A percentile compares a stretch with the other conserved stretches of the same genome.
These are phyloP conservation scores for Lymantria dispar DNA, from an alignment of 2,888 invertebrate genomes.

Conservation along the genomic window DNA sequence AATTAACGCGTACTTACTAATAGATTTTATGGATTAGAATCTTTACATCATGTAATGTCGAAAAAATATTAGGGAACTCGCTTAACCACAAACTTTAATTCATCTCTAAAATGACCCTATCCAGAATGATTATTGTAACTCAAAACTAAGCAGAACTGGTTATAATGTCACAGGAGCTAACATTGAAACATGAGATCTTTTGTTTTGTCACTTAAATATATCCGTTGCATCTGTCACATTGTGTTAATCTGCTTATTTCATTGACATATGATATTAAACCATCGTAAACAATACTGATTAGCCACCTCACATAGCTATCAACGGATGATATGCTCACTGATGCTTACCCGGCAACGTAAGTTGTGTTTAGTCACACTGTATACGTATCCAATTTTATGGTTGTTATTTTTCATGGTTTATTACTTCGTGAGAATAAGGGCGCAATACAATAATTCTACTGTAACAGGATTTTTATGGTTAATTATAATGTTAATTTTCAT, in stretches of 20 bases:
- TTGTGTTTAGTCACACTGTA: constrained; percentile 22
- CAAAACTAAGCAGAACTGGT: not conserved
- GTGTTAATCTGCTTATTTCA: constrained; percentile 22
- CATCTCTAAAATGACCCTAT: no score
- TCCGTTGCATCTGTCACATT: constrained; percentile 14
- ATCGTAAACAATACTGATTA: constrained; percentile 39
- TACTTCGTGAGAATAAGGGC: not conserved
- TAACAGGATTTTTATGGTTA: constrained; percentile 38
- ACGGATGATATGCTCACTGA: constrained; percentile 40
- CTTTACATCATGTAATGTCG: no score
- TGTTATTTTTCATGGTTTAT: constrained; percentile 27
- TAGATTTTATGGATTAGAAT: no score
- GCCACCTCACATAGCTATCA: constrained; percentile 42
- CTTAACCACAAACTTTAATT: no score
- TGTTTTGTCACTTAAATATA: constrained; percentile 14
- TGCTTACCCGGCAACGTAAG: constrained; percentile 33
- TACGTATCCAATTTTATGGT: constrained; percentile 44
- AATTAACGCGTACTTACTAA: no score
- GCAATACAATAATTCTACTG: no score
- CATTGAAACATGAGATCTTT: constrained; percentile 2
- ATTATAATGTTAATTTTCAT: constrained; percentile 25
- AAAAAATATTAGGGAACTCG: no score
- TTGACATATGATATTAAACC: constrained; percentile 37
- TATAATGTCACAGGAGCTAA: not conserved
- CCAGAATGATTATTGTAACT: no score